These are phyloP conservation scores for Herpetotheres cachinnans DNA, from an alignment of 2,113 vertebrate species.

Conservation along the genomic window DNA sequence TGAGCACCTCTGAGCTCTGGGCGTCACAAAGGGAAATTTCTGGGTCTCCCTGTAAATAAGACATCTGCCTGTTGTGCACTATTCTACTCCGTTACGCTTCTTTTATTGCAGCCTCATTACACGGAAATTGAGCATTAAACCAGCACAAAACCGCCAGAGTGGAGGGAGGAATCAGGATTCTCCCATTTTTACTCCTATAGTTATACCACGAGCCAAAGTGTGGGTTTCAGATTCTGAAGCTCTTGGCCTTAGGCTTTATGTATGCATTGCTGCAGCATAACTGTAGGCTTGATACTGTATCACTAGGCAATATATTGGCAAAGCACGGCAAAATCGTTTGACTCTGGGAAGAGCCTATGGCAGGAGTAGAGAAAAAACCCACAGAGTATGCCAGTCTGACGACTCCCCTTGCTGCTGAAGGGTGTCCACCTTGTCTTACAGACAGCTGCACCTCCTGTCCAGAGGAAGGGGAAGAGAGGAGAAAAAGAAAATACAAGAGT, in stretches of 20 bases:
- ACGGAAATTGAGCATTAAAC: not conserved
- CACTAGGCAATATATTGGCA: not conserved
- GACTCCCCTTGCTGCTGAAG: not conserved
- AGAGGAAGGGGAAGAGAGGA: not conserved
- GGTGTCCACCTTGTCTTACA: not conserved
- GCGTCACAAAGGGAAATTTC: not conserved
- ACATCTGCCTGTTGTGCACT: not conserved
- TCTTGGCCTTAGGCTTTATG: not conserved
- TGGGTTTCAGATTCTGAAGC: not conserved
- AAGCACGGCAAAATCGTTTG: not conserved
- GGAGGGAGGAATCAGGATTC: not conserved
- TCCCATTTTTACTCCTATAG: not conserved
- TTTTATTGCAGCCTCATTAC: not conserved
- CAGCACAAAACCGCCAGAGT: not conserved
- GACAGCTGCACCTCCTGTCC: fast-evolving
- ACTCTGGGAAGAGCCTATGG: not conserved
- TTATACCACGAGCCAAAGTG: not conserved
- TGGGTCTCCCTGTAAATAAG: not conserved
- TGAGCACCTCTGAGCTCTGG: not conserved
- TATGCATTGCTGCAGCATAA: not conserved
- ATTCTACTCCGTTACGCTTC: fast-evolving
- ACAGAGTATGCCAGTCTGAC: not conserved
- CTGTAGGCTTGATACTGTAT: not conserved
- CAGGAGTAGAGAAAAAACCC: not conserved
- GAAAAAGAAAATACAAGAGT: not conserved